phyloP scores from a whole-genome alignment of 2,888 invertebrate genomes.

The Erpobdella octoculata region DNA sequence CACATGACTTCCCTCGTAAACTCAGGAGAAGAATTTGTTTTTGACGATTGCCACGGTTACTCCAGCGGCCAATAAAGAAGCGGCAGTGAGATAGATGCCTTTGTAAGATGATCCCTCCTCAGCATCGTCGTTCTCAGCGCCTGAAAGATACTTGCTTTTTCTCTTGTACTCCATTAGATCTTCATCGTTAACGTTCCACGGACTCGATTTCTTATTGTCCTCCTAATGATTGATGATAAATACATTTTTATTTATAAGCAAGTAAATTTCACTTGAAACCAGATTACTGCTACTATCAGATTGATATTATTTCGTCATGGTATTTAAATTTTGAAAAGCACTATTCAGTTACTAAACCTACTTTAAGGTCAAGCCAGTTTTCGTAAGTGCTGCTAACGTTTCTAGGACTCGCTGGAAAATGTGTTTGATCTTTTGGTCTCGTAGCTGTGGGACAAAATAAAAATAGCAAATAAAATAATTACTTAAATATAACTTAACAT shows the following conservation, averaged over 20 bases:
- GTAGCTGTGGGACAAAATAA: no score
- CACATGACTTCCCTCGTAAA: background rate
- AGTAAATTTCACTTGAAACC: no score
- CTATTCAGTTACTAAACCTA: no score
- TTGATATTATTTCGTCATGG: no score
- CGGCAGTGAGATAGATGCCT: constrained; percentile 10
- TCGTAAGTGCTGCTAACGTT: no score
- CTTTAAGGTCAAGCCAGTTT: no score
- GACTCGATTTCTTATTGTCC: background rate
- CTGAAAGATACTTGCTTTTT: background rate
- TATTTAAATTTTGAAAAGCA: no score
- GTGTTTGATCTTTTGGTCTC: no score
- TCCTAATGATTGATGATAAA: background rate
- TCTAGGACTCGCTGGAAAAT: no score
- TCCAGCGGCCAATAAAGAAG: constrained; percentile 22
- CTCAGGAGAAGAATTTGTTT: constrained; percentile 15
- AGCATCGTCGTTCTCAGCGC: background rate
- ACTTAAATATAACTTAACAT: no score
- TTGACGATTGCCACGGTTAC: constrained; percentile 23
- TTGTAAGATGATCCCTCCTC: background rate
- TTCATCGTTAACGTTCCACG: constrained; percentile 21
- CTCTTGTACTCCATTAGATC: constrained; percentile 18
- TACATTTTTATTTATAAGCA: background rate
- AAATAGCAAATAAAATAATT: no score
- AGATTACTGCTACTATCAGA: no score